These are phyloP conservation scores for Phenganax stokvisi DNA, from an alignment of 92 coral and sea anemone species.

Conservation along the genomic window DNA sequence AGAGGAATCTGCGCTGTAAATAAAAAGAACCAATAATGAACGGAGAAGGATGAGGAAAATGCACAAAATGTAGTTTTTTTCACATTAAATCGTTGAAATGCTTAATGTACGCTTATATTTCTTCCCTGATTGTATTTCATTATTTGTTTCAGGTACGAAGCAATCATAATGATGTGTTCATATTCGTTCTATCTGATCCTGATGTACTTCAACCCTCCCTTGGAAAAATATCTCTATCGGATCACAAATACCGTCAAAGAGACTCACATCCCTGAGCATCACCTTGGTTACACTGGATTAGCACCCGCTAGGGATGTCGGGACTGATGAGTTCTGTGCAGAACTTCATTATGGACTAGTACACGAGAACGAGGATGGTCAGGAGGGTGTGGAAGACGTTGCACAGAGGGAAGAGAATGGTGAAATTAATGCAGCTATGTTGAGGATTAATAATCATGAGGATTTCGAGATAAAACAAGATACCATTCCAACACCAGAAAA, in stretches of 20 bases:
- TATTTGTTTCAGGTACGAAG: conserved; percentile 70
- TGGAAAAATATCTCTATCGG: conserved; percentile 73
- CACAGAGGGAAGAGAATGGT: background rate
- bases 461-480: background rate
- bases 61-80: too few species aligned
- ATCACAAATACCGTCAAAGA: conserved; percentile 69
- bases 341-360: conserved; percentile 11
- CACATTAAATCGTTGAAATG: too few species aligned
- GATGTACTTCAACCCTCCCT: conserved; percentile 90
- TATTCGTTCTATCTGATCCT: conserved; percentile 84
- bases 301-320: conserved; percentile 34
- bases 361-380: background rate
- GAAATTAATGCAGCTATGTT: background rate
- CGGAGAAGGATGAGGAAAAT: too few species aligned
- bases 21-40: too few species aligned
- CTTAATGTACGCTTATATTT: too few species aligned
- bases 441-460: background rate
- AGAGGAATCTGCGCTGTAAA: too few species aligned
- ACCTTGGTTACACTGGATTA: conserved; percentile 30
- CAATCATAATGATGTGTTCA: conserved; percentile 90
- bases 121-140: background rate
- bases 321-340: conserved; percentile 28
- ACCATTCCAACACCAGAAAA: background rate
- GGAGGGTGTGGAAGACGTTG: conserved; percentile 5
- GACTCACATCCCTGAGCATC: conserved; percentile 54